Conservation (phyloP, 2,888 invertebrate species). For the Thalpophila matura region DNA sequence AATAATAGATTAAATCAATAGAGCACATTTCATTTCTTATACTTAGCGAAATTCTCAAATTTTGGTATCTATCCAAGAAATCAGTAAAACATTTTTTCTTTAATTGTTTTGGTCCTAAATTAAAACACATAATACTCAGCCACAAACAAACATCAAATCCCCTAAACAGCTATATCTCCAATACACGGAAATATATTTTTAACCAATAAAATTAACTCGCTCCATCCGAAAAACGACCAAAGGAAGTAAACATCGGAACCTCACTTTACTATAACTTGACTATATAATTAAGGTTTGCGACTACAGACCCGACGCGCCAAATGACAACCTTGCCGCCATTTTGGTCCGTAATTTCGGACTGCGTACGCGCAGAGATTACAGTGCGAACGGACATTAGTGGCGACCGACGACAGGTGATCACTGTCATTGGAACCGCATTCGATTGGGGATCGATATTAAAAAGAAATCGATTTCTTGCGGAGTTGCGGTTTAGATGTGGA, state of each 20-base stretch:
- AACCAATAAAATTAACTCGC: conserved; percentile 41
- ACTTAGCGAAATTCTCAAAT: too few species aligned
- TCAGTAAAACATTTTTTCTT: not conserved
- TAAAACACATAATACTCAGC: too few species aligned
- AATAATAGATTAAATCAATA: too few species aligned
- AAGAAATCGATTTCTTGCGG: conserved; percentile 70
- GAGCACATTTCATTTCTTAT: too few species aligned
- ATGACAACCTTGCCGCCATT: conserved; percentile 86
- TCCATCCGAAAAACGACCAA: conserved; percentile 64
- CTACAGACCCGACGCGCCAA: conserved; percentile 77
- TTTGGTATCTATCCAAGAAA: not conserved
- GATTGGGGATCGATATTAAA: conserved; percentile 71
- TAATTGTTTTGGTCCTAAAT: too few species aligned
- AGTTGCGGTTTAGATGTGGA: conserved; percentile 55
- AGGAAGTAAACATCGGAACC: conserved; percentile 76
- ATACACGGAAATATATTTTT: conserved; percentile 48
- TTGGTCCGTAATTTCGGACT: conserved; percentile 81
- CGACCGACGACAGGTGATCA: conserved; percentile 80
- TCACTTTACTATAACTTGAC: conserved; percentile 64
- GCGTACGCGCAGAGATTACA: conserved; percentile 85
- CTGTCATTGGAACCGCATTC: conserved; percentile 71
- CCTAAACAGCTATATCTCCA: conserved; percentile 6
- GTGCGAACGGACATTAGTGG: conserved; percentile 79
- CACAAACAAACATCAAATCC: conserved; percentile 1
- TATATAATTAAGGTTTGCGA: conserved; percentile 81